Conservation (phyloP, 2,113 vertebrate species). For the Daubentonia madagascariensis region DNA sequence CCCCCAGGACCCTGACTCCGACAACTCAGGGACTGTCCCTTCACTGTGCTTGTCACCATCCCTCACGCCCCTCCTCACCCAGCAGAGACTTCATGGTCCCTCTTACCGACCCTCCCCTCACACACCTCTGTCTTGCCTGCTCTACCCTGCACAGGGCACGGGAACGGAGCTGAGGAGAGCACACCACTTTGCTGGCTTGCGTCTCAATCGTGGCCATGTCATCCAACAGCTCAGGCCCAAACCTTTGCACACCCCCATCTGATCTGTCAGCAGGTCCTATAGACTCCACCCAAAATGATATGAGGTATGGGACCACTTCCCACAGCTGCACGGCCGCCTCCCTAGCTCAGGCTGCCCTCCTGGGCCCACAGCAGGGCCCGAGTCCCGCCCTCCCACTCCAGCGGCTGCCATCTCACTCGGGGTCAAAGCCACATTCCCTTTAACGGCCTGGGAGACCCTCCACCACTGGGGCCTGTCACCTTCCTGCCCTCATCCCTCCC, state of each 20-base stretch:
- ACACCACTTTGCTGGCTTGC: too few species aligned
- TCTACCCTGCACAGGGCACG: accelerated
- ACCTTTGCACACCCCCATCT: neutral
- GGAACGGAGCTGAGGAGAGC: neutral
- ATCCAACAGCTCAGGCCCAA: neutral
- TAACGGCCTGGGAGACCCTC: neutral
- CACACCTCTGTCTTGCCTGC: neutral
- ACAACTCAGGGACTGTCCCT: neutral
- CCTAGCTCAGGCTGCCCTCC: neutral
- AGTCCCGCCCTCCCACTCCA: neutral
- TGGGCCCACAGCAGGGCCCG: neutral
- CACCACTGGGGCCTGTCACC: too few species aligned
- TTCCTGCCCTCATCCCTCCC: neutral
- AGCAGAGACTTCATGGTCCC: neutral
- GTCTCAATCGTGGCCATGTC: neutral
- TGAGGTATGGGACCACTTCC: neutral
- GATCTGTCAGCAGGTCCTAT: neutral
- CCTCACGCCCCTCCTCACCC: neutral
- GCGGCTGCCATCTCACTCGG: neutral
- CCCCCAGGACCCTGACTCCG: neutral
- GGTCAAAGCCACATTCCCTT: neutral
- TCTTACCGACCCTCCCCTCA: neutral
- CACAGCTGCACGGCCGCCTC: too few species aligned
- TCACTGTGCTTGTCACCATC: neutral
- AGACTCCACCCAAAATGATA: neutral